Conservation (phyloP, 2,797 vertebrate species). For the Enteromius afrohamiltoni region DNA sequence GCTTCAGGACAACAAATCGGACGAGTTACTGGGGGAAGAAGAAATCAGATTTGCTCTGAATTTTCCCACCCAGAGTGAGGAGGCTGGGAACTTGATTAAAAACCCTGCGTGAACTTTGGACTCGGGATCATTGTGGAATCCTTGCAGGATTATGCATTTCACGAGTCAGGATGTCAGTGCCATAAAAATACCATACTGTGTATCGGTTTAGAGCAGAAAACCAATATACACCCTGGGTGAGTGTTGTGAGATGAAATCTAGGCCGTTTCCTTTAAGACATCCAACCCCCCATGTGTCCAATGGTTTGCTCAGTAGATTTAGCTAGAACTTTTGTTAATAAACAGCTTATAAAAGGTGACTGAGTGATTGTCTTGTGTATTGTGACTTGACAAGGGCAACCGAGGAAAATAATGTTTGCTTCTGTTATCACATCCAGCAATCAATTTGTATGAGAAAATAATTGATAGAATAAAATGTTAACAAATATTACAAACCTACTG, state of each 20-base stretch:
- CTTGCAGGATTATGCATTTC: slow-evolving; percentile 33
- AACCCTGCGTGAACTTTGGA: slow-evolving; percentile 55
- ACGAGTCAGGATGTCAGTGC: slow-evolving; percentile 20
- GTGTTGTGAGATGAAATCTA: slow-evolving; percentile 15
- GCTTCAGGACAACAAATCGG: slow-evolving; percentile 73
- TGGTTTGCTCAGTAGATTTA: not conserved
- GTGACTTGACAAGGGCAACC: slow-evolving; percentile 47
- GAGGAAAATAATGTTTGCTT: slow-evolving; percentile 5
- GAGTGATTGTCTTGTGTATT: slow-evolving; percentile 35
- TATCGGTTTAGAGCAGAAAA: slow-evolving; percentile 21
- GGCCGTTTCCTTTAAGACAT: slow-evolving; percentile 13
- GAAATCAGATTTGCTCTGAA: slow-evolving; percentile 59
- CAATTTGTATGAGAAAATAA: not conserved
- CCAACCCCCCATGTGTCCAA: not conserved
- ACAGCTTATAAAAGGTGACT: slow-evolving; percentile 20
- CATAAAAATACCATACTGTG: slow-evolving; percentile 36
- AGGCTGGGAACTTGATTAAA: slow-evolving; percentile 57
- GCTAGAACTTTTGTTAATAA: slow-evolving; percentile 11
- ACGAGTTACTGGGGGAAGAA: slow-evolving; percentile 36
- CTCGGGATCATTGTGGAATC: slow-evolving; percentile 44
- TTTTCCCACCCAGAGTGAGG: slow-evolving; percentile 50
- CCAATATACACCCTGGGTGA: slow-evolving; percentile 9
- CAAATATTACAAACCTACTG: not conserved
- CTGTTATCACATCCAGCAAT: not conserved
- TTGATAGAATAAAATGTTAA: not conserved